Percentiles rank a stretch among this genome's conserved stretches.
phyloP scores from a whole-genome alignment of 2,113 vertebrate genomes.

The Anolis carolinensis region DNA sequence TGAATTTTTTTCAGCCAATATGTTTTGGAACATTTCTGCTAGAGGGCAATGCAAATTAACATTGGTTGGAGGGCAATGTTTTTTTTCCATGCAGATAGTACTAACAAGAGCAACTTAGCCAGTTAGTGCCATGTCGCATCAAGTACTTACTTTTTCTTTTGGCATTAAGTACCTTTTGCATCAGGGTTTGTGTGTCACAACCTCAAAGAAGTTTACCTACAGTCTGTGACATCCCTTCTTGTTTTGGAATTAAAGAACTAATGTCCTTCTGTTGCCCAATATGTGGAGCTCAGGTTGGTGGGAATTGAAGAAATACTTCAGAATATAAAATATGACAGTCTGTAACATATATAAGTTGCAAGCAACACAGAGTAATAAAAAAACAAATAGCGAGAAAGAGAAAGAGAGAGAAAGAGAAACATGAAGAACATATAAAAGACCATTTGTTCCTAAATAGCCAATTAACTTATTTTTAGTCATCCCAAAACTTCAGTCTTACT shows the following conservation, averaged over 20 bases:
- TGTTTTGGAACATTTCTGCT: slow-evolving; percentile 56
- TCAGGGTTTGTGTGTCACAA: slow-evolving; percentile 69
- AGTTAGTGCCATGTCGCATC: slow-evolving; percentile 55
- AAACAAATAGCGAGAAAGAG: slow-evolving; percentile 76
- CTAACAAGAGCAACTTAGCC: slow-evolving; percentile 60
- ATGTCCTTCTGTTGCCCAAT: slow-evolving; percentile 71
- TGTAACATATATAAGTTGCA: slow-evolving; percentile 77
- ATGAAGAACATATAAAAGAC: slow-evolving; percentile 79
- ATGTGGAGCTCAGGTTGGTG: slow-evolving; percentile 72
- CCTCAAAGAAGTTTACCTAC: slow-evolving; percentile 70
- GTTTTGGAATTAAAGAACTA: slow-evolving; percentile 72
- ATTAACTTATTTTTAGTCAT: slow-evolving; percentile 53
- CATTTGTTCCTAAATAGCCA: slow-evolving; percentile 63
- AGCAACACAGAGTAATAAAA: slow-evolving; percentile 71
- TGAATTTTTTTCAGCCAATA: slow-evolving; percentile 55
- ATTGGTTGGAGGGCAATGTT: neutral
- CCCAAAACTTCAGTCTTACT: slow-evolving; percentile 53
- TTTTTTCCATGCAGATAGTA: slow-evolving; percentile 68
- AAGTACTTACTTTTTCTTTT: slow-evolving; percentile 78
- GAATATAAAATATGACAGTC: slow-evolving; percentile 77
- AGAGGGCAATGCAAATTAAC: slow-evolving; percentile 60
- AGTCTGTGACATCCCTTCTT: slow-evolving; percentile 74
- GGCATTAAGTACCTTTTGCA: slow-evolving; percentile 66
- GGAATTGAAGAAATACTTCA: slow-evolving; percentile 74
- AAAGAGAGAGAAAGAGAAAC: slow-evolving; percentile 76